These are phyloP conservation scores for Disparrhopalites patrizii DNA, from an alignment of 2,888 invertebrate genomes.

Conservation along the genomic window DNA sequence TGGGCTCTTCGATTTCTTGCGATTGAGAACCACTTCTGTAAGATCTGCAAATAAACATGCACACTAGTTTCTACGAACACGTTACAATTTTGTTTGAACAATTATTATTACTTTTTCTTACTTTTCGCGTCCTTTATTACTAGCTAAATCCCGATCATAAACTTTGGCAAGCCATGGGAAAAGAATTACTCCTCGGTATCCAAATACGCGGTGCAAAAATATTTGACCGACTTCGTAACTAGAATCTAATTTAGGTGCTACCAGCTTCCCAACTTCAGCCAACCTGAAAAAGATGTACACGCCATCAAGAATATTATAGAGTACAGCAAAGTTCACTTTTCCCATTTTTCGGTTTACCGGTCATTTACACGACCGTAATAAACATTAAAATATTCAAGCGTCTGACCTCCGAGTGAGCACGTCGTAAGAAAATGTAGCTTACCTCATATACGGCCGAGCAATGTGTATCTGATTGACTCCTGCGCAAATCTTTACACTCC, in stretches of 20 bases:
- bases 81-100: not conserved
- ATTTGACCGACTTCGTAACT: slow-evolving; percentile 95
- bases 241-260: slow-evolving; percentile 76
- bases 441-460: slow-evolving; percentile 11
- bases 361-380: no score
- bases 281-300: slow-evolving; percentile 59
- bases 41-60: slow-evolving; percentile 1
- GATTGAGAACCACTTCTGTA: slow-evolving; percentile 32
- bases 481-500: not conserved
- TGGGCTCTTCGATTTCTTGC: slow-evolving; percentile 46
- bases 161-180: slow-evolving; percentile 96
- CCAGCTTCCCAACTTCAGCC: slow-evolving; percentile 89
- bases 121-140: slow-evolving; percentile 56
- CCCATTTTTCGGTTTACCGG: no score
- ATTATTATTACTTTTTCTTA: slow-evolving; percentile 25
- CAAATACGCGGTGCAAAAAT: slow-evolving; percentile 93
- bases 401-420: no score
- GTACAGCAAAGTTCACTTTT: no score
- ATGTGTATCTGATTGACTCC: not conserved
- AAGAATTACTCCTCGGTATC: slow-evolving; percentile 92
- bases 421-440: not conserved
- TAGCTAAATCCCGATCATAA: slow-evolving; percentile 84
- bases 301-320: not conserved
- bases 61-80: no score
- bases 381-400: no score